Evolutionary conservation across 1,140 invertebrate genomes (phyloP), one percentile per base, ranked within the genome.

Genomic region (Venturia canescens): DNA sequence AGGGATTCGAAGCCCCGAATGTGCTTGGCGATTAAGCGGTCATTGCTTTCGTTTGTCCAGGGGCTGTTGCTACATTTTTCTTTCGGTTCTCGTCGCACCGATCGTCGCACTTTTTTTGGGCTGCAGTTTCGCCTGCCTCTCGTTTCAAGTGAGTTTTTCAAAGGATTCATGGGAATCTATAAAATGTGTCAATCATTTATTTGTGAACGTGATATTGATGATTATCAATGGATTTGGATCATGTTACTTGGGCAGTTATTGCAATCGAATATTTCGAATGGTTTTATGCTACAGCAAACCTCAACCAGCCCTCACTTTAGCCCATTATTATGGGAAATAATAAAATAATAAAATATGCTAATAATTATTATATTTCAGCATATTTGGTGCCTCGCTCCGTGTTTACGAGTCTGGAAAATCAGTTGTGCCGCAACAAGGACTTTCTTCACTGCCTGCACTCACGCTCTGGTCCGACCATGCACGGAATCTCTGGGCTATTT

Each of bases 21-120:
- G 95, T 87, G 95, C 95, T 38, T 97, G 96, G 96, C 92, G 93
- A 29, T 90, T 95, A 18, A 95, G 95, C 80, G 93, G 93, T 83
- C 92, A 93, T 57, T 96, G 96, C 85, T 97, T 96, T 90, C 92
- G 92, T 38, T 90, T 94, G 60, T 94, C 95, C 4, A 94, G 94
- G 72, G 93, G 94, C 84, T 94, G 93, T 84, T 96, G 95, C 87
- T 97, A 97, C 92, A 93, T 94, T 1, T 86, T 95, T 31, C 90
- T 96, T 13, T 94, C 95, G 0, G 93, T 95, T 15, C 80, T 96
- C 13, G 91, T 95, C 13, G 95, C 95, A 0, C 94, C 96, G 1
- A 91, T 95, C 38, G 91, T 94, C 66, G 95, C 95, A 0, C 92
- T 96, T 71, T 91, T 94, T 80, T 92, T 96, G 67, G 96, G 96